These are phyloP conservation scores for Hippocampus barbouri DNA, from an alignment of 2,113 vertebrate species.

Conservation along the genomic window DNA sequence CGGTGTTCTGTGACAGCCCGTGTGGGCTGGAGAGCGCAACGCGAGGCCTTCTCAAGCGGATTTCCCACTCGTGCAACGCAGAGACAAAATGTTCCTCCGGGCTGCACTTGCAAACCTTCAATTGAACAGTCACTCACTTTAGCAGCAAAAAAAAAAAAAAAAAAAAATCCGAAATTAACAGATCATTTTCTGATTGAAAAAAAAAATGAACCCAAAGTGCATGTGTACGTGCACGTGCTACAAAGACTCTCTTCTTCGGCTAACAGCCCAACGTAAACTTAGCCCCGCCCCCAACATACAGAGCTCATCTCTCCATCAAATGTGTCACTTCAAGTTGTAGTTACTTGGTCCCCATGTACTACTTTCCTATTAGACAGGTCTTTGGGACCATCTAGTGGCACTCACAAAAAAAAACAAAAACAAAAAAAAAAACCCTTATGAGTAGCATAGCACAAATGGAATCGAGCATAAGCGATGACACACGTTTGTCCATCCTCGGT, in stretches of 20 bases:
- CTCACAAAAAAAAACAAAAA: too few species aligned
- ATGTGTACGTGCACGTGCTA: too few species aligned
- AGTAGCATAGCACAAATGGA: neutral
- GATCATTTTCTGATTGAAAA: too few species aligned
- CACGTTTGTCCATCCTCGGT: neutral
- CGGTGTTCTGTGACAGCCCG: slow-evolving; percentile 57
- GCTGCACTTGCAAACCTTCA: neutral
- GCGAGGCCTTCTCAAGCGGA: slow-evolving; percentile 6
- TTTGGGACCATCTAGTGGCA: neutral
- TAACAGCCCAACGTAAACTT: neutral
- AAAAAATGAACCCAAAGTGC: neutral
- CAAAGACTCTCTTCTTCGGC: too few species aligned
- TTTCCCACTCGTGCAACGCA: neutral
- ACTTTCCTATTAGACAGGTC: too few species aligned
- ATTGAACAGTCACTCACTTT: neutral
- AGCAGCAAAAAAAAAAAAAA: neutral
- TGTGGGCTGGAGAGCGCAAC: slow-evolving; percentile 60
- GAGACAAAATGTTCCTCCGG: neutral
- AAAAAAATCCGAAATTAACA: too few species aligned
- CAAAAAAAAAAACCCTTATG: neutral
- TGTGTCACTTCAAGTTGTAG: neutral
- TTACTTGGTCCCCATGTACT: neutral
- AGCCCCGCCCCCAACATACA: neutral
- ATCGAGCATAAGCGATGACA: too few species aligned
- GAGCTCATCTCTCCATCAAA: neutral